Evolutionary conservation across 35 echinoderm and acorn worm genomes (phyloP).

Genomic region (Diadema setosum): DNA sequence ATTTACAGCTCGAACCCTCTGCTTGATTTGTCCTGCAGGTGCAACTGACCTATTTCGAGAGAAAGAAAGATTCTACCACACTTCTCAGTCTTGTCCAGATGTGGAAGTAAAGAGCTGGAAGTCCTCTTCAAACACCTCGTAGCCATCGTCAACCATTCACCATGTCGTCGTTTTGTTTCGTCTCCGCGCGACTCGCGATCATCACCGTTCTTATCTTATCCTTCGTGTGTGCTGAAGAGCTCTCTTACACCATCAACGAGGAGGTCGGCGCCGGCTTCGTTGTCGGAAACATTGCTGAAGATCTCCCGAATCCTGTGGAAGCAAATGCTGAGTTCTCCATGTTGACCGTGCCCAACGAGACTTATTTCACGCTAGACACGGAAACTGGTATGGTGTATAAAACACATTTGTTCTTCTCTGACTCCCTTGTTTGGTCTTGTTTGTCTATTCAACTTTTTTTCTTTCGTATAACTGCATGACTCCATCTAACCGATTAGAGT

Average conservation of each 20-base stretch:
- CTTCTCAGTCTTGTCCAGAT: too few relatives aligned
- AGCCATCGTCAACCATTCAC: neutral
- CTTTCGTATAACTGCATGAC: neutral
- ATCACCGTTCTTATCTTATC: neutral
- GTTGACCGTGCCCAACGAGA: neutral
- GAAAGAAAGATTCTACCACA: too few relatives aligned
- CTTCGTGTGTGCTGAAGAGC: neutral
- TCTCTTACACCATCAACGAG: neutral
- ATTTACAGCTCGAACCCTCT: too few relatives aligned
- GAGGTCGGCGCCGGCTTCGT: neutral
- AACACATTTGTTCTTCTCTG: neutral
- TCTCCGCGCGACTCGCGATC: neutral
- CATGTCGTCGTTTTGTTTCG: neutral
- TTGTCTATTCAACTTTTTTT: neutral
- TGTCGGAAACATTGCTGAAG: neutral
- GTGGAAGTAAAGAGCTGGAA: too few relatives aligned
- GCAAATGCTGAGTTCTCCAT: neutral
- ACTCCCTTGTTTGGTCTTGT: neutral
- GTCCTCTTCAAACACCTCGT: neutral
- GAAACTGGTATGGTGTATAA: neutral
- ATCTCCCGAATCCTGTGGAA: neutral
- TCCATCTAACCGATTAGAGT: neutral
- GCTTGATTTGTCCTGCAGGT: too few relatives aligned
- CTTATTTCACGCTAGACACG: neutral
- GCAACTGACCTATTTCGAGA: too few relatives aligned